Percentiles rank a stretch among this genome's conserved stretches.
Conservation (phyloP, 1,140 invertebrate genomes). For the Planococcus citri region DNA sequence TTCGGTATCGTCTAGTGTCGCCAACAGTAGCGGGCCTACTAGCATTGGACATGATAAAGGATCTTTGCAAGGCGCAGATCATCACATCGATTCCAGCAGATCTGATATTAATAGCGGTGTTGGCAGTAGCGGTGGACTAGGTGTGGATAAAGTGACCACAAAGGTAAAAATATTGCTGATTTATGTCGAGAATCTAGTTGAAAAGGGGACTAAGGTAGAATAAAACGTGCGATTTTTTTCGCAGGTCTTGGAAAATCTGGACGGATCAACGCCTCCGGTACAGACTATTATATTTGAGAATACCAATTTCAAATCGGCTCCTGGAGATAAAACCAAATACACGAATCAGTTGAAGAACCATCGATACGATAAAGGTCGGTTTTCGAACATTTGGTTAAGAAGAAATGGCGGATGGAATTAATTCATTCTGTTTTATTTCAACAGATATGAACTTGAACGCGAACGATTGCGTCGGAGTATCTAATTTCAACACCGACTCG, state of each 20-base stretch:
- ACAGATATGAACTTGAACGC: not conserved
- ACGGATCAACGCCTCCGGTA: conserved; percentile 61
- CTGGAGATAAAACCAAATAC: conserved; percentile 40
- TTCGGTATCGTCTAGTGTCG: not conserved
- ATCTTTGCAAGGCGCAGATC: not conserved
- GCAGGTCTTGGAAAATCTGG: conserved; percentile 46
- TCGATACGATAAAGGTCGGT: conserved; percentile 34
- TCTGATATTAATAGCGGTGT: not conserved
- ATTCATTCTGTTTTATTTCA: not conserved
- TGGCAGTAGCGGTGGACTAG: not conserved
- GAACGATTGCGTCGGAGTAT: not conserved
- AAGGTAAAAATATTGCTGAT: not conserved
- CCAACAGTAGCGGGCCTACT: not conserved
- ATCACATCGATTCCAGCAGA: not conserved
- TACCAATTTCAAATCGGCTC: conserved; percentile 66
- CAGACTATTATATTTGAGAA: conserved; percentile 86
- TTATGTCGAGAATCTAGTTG: too few relatives aligned
- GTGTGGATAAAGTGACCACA: not conserved
- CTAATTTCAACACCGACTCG: not conserved
- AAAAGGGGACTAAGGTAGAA: too few relatives aligned
- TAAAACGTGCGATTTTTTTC: conserved; percentile 24
- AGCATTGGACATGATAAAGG: not conserved
- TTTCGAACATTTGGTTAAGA: not conserved
- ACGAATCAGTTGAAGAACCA: conserved; percentile 36
- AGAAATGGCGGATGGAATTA: not conserved